These are phyloP conservation scores for Eupithecia subfuscata DNA, from an alignment of 2,888 invertebrate genomes.

Conservation along the genomic window DNA sequence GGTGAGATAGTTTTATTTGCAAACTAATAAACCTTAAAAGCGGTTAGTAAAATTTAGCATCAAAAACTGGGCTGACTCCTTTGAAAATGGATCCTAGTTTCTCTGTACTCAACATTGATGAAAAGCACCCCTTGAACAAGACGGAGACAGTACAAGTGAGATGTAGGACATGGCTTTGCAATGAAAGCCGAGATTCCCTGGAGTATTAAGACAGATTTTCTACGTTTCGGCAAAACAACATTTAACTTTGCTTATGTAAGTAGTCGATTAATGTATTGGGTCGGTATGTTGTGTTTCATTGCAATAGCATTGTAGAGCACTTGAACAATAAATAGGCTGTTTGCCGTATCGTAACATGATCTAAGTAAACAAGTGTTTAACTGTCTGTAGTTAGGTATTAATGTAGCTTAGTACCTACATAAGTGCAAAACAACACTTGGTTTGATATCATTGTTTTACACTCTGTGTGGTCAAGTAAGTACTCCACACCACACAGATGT, in stretches of 20 bases:
- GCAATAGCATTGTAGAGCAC: background rate
- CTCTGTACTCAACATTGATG: background rate
- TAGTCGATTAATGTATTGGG: background rate
- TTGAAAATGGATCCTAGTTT: background rate
- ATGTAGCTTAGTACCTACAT: background rate
- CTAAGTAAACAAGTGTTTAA: background rate
- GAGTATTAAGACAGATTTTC: background rate
- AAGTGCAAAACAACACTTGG: background rate
- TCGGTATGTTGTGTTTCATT: background rate
- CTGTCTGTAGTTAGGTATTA: background rate
- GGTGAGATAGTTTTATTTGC: background rate
- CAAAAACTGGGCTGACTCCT: background rate
- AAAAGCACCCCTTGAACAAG: background rate
- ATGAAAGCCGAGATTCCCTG: background rate
- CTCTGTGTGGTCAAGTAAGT: background rate
- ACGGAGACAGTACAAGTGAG: background rate
- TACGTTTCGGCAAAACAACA: background rate
- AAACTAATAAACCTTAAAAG: background rate
- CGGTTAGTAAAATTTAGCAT: background rate
- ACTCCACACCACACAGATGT: background rate
- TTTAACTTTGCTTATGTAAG: background rate
- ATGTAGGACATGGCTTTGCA: background rate
- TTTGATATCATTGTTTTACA: background rate
- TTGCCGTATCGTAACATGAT: constrained; percentile 3
- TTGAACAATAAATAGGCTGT: background rate